Conservation (phyloP, 2,113 vertebrate species). For the Cavia aperea region DNA sequence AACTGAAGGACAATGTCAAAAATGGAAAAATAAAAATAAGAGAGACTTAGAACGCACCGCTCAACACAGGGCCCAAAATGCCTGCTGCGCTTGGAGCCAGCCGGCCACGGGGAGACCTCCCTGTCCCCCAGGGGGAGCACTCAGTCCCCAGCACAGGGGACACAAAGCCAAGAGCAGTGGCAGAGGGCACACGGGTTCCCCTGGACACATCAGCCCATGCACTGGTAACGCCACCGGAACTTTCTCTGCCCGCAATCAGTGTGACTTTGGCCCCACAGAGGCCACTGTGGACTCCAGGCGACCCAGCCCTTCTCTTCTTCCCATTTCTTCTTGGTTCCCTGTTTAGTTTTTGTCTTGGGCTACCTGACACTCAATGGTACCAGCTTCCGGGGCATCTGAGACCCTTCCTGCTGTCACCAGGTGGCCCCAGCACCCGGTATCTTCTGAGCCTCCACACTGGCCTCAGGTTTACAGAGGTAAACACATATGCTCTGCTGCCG, state of each 20-base stretch:
- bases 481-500: background rate
- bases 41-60: rapidly evolving
- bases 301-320: background rate
- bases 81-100: background rate
- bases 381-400: background rate
- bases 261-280: too few relatives aligned
- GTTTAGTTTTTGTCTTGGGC: background rate
- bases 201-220: rapidly evolving
- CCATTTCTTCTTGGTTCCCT: background rate
- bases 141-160: rapidly evolving
- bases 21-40: constrained; percentile 70
- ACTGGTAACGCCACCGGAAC: rapidly evolving
- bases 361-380: rapidly evolving
- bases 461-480: background rate
- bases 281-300: background rate
- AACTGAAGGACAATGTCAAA: constrained; percentile 78
- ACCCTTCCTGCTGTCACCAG: background rate
- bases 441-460: rapidly evolving
- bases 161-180: rapidly evolving
- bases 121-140: background rate
- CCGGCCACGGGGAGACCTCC: rapidly evolving
- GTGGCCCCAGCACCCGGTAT: background rate
- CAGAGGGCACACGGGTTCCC: background rate
- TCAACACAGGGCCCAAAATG: rapidly evolving
- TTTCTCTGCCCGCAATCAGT: rapidly evolving